Conservation (phyloP, 2,888 invertebrate species). For the Eucera pruinosa region DNA sequence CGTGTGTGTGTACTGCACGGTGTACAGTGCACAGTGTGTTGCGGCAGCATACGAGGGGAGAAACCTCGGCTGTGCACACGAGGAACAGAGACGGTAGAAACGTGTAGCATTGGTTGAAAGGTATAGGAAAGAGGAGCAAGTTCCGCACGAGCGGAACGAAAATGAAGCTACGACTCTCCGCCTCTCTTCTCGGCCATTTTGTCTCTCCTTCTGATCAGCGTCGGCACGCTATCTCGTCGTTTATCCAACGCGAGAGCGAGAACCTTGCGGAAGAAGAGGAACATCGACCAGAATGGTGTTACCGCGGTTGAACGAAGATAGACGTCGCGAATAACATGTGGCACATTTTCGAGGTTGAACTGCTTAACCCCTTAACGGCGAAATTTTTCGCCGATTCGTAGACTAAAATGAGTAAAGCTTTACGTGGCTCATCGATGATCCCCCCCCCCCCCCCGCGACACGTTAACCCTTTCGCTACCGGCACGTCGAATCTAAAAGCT, state of each 20-base stretch:
- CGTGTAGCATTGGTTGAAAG: constrained; percentile 44
- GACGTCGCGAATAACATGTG: constrained; percentile 40
- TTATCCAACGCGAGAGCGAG: constrained; percentile 30
- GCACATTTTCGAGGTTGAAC: constrained; percentile 54
- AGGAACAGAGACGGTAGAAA: constrained; percentile 42
- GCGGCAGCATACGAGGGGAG: constrained; percentile 42
- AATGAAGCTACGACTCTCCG: constrained; percentile 36
- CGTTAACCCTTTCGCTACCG: no score
- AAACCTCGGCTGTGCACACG: constrained; percentile 46
- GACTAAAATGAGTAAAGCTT: no score
- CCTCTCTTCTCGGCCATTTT: constrained; percentile 4
- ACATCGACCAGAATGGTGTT: constrained; percentile 44
- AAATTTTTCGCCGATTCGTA: no score
- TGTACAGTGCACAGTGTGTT: constrained; percentile 31
- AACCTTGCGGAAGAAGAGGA: constrained; percentile 24
- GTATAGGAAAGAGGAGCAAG: constrained; percentile 51
- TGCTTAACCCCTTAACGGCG: no score
- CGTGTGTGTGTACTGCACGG: no score
- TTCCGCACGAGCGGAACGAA: constrained; percentile 45
- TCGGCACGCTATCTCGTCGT: constrained; percentile 8
- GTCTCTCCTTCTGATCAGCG: background rate
- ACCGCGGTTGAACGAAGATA: constrained; percentile 35
- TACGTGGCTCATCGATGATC: no score
- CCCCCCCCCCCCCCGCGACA: no score
- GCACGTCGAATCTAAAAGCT: no score